Evolutionary conservation across 1,140 invertebrate species (phyloP).

Genomic region (Sogatella furcifera): DNA sequence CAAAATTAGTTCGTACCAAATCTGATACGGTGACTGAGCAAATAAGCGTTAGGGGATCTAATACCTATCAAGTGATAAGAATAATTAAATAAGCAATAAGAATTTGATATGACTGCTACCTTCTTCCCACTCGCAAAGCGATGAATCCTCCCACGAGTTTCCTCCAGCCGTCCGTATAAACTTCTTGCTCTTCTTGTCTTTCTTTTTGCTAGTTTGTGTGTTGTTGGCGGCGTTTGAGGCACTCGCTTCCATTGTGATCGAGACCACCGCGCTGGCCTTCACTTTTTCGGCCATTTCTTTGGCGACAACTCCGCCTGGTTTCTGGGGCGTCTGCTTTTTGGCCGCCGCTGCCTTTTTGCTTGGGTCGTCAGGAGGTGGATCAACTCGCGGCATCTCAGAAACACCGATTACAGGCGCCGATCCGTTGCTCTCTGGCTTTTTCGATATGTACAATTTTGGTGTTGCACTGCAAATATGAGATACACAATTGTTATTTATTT

Average conservation of each 20-base stretch:
- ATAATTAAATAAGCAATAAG: too few species aligned
- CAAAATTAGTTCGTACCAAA: too few species aligned
- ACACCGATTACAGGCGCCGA: conserved; percentile 9
- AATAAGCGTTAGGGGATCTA: too few species aligned
- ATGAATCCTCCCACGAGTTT: conserved; percentile 87
- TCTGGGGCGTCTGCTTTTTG: conserved; percentile 35
- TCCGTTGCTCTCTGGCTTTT: conserved; percentile 10
- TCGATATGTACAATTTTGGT: conserved; percentile 27
- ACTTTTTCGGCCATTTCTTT: conserved; percentile 49
- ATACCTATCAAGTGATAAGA: too few species aligned
- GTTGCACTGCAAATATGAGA: conserved; percentile 23
- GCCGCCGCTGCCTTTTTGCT: background rate
- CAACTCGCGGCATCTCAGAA: conserved; percentile 3
- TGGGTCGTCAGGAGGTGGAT: background rate
- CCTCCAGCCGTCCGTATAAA: conserved; percentile 84
- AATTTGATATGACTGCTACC: too few species aligned
- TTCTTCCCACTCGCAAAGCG: conserved; percentile 84
- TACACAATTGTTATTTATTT: too few species aligned
- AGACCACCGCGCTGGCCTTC: conserved; percentile 40
- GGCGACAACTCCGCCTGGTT: conserved; percentile 30
- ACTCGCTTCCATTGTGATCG: conserved; percentile 21
- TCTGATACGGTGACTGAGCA: too few species aligned
- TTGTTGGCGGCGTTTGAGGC: conserved; percentile 12
- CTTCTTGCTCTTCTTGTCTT: conserved; percentile 40
- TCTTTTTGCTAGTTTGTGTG: conserved; percentile 28